Evolutionary conservation across 2,888 invertebrate genomes (phyloP), one percentile per base, ranked within the genome.

Genomic region (Nemurella pictetii): DNA sequence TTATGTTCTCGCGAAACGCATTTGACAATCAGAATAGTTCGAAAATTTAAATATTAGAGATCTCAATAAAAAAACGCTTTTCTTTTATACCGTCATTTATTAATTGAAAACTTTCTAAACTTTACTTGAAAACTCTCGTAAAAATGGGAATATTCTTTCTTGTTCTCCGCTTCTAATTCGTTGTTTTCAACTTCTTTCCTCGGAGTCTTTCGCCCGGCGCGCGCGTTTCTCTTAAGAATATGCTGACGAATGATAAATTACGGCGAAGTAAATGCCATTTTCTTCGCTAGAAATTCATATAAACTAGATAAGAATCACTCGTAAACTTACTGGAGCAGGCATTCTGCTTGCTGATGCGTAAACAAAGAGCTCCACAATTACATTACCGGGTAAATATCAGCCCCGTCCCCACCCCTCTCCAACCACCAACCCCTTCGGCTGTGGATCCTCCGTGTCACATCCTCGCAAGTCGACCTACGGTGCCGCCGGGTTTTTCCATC

Each of bases 161-260:
- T 55, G 55, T 55, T 55, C 55, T 55, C 15, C 55, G 55, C 78
- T 78, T 30, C 3, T 78, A 27, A 26, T 78, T 78, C 78, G n/a
- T 78, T n/a, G 30, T 30, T 78, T 78, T 78, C 78, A n/a, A 28
- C n/a, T 28, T 78, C 30, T 78, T 78, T 30, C 55, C 55, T 55
- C 55, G 55, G 55, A 55, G 12, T 78, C 30, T 30, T 27, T 78
- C 78, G 28, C 28, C 30, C 5, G 28, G 12, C 78, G n/a, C 78
- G n/a, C 78, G 29, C 9, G 28, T 75, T 28, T 75, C 26, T 28
- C 75, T 75, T 75, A 27, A 75, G 75, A 75, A 75, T 75, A 75
- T 75, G 75, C 75, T 75, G 75, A 75, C 75, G 75, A 75, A 75
- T 75, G 75, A 75, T 75, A 75, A 75, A 75, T 75, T 75, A 75